Evolutionary conservation across 2,797 vertebrate species (phyloP), one percentile per base, ranked within the genome.

Genomic region (Neostethus bicornis): DNA sequence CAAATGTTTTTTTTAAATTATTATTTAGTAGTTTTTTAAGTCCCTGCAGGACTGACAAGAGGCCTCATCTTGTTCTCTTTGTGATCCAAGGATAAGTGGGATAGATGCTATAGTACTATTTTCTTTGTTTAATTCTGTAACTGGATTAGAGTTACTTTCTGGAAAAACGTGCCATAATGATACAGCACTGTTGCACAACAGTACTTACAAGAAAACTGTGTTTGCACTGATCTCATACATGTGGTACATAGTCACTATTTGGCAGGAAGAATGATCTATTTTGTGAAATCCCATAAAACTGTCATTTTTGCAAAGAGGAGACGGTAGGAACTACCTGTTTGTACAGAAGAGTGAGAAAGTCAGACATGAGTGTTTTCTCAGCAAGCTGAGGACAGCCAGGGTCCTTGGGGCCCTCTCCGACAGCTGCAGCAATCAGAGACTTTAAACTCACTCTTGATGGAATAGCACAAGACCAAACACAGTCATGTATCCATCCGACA

Each of bases 1-100:
- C 39, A 66, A 34, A n/a, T n/a, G n/a, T n/a, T n/a, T n/a, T n/a
- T n/a, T 77, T 57, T 59, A 78, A 50, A 88, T 82, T 84, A 84
- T 85, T 83, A 63, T 85, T 91, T 85, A 42, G 65, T 86, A 46
- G 53, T 41, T 48, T 87, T 87, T 86, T 47, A 87, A 85, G 79
- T 86, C 60, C 52, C 46, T 32, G 51, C 38, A 21, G 59, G 45
- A 76, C 70, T 78, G 63, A 77, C 56, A 31, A 79, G 69, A 76
- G 66, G 70, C 52, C 51, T 39, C 80, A 73, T 78, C 59, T n/a
- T 66, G 45, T 70, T 79, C 69, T 75, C 53, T 46, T 61, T 79
- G 71, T 75, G 79, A 80, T 77, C 66, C 3, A 4, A 63, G 65
- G 75, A 76, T 77, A 78, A 85, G 68, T 78, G 51, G 73, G 63